Percentiles rank a stretch among this genome's conserved stretches.
phyloP scores from a whole-genome alignment of 1,140 invertebrate species.

The Cardiocondyla obscurior region DNA sequence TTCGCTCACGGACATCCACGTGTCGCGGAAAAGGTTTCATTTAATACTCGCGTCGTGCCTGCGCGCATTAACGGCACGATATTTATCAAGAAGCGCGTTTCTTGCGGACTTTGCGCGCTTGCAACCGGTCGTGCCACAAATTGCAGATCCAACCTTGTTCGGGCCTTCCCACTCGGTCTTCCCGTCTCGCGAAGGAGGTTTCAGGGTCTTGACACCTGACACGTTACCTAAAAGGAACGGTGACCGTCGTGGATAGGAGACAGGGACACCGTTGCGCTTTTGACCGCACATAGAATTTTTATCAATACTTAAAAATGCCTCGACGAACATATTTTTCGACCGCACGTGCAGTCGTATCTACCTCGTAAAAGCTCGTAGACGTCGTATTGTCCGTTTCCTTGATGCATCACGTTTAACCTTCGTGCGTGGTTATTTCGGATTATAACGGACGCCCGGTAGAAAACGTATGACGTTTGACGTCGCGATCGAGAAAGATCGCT shows the following conservation, averaged over 20 bases:
- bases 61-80: background rate
- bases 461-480: too few relatives aligned
- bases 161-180: conserved; percentile 53
- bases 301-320: background rate
- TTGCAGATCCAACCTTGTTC: conserved; percentile 61
- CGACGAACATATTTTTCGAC: background rate
- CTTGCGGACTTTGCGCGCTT: background rate
- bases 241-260: background rate
- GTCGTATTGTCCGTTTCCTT: background rate
- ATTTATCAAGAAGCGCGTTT: conserved; percentile 36
- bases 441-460: background rate
- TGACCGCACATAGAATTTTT: conserved; percentile 11
- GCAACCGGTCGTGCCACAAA: conserved; percentile 63
- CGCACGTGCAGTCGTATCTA: background rate
- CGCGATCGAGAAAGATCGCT: conserved; percentile 1
- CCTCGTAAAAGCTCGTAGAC: conserved; percentile 1
- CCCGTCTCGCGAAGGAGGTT: conserved; percentile 68
- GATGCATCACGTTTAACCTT: conserved; percentile 8
- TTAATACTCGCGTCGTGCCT: background rate
- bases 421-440: conserved; percentile 7
- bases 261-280: background rate
- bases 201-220: conserved; percentile 69
- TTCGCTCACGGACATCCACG: background rate
- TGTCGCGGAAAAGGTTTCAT: conserved; percentile 8
- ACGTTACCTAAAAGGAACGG: conserved; percentile 34